Base-by-base conservation (phyloP, 2,888 invertebrate species). In the Lumbricus terrestris region DNA sequence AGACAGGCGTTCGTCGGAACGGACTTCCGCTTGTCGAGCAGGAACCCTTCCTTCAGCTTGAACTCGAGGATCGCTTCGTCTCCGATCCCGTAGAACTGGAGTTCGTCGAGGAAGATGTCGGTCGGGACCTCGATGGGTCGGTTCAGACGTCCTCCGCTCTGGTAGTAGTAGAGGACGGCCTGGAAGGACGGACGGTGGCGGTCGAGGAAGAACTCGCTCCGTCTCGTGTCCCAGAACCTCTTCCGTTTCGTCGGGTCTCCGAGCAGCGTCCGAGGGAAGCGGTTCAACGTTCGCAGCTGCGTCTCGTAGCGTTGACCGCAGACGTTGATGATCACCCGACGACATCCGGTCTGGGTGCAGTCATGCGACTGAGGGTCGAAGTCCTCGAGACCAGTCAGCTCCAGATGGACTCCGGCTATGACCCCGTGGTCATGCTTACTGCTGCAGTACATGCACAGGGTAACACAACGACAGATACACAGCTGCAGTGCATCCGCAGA, bases 21-120 rank as follows among this genome's bases (percentile, higher is more conserved):
- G 20, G 93, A 93, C 90, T 93, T 93, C 88, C 93, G 93, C 42
- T 92, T 91, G 35, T 94, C 94, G 37, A 93, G 90, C 18, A 94
- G 90, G 92, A 94, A 95, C 23, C 95, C 95, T 92, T 95, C 95
- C 38, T 94, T 90, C n/a, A 90, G 89, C 38, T 83, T 95, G 92
- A 95, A 95, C 47, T 94, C 93, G 88, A 94, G 94, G 82, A 95
- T 93, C 20, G 95, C 93, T 8, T 94, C 93, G 42, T 94, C 94
- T n/a, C 95, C 95, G 91, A 95, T 93, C 92, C 95, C 93, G 91
- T 94, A 95, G 92, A 95, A 95, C 82, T 94, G 93, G 69, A 96
- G 93, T 92, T 95, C 95, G 88, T 94, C 93, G 40, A 95, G 91
- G 92, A 95, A 95, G 20, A 95, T 94, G 91, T 95, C 95, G 54